phyloP scores from a whole-genome alignment of 2,797 vertebrate species.

The Mareca penelope region DNA sequence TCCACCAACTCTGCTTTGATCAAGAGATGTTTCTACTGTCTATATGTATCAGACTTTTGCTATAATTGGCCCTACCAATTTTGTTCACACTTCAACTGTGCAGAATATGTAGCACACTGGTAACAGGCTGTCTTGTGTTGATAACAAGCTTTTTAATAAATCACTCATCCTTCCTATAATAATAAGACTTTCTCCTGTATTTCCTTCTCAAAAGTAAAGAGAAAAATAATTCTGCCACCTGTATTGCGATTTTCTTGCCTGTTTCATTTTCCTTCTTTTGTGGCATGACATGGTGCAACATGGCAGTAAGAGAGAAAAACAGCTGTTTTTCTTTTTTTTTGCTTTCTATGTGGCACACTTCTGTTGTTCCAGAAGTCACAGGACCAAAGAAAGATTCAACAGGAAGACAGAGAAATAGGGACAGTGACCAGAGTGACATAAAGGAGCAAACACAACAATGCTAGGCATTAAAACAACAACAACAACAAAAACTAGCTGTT shows the following conservation, averaged over 20 bases:
- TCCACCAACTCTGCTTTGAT: slow-evolving; percentile 59
- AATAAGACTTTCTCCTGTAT: slow-evolving; percentile 61
- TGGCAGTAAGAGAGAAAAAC: background rate
- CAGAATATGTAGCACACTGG: slow-evolving; percentile 58
- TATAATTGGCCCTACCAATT: slow-evolving; percentile 69
- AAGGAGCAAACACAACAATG: background rate
- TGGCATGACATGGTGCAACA: slow-evolving; percentile 22
- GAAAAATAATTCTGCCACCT: slow-evolving; percentile 52
- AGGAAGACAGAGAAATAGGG: background rate
- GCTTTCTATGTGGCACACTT: background rate
- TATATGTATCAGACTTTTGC: slow-evolving; percentile 59
- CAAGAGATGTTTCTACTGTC: slow-evolving; percentile 60
- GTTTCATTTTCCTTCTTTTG: slow-evolving; percentile 41
- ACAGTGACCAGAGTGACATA: background rate
- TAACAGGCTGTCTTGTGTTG: slow-evolving; percentile 73
- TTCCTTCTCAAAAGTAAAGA: slow-evolving; percentile 54
- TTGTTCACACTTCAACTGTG: slow-evolving; percentile 64
- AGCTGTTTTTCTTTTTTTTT: background rate
- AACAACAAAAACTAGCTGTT: background rate
- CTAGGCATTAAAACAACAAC: background rate
- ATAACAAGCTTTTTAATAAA: slow-evolving; percentile 75
- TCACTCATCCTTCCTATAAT: slow-evolving; percentile 68
- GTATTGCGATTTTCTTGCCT: slow-evolving; percentile 52
- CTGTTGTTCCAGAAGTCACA: background rate
- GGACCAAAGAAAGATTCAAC: background rate